Base-by-base conservation (phyloP, 2,888 invertebrate genomes). In the Caenorhabditis virilis region DNA sequence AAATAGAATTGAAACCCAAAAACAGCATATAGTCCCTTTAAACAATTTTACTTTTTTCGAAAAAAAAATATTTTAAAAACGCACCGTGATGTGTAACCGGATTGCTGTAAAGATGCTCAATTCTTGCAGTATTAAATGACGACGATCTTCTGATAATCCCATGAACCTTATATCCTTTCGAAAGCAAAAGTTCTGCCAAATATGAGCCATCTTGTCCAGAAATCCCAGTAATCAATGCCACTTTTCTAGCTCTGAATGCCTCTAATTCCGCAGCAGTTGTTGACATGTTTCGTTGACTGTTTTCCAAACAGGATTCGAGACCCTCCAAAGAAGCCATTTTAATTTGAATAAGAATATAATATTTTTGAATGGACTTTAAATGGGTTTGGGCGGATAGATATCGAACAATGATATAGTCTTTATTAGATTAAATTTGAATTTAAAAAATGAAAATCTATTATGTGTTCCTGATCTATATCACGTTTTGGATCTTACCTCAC, bases 171-270 rank as follows among this genome's bases (percentile, higher is more conserved):
- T 97, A 97, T 9, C 92, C 93, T 85, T 95, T 95, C 50, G 89
- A 88, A 20, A 97, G 86, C 1, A 97, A 87, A 68, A 97, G 89
- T 85, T 98, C 97, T 0, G 95, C 92, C 71, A 98, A 87, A 84
- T 97, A 98, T 0, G 95, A 97, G 1, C 97, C 97, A 89, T 98
- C 97, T 94, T 97, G 97, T 33, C 97, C 97, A 38, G 93, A 94
- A 65, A 97, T 95, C 74, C 97, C 97, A 62, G 95, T 95, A 80
- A 97, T 91, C 58, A 97, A 86, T 13, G 97, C 95, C 47, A 94
- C 88, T 78, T 85, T 86, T n/a, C 79, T 42, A 18, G 78, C 75
- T 18, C 77, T 42, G 49, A 77, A 80, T n/a, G 72, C 74, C 22
- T 48, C 75, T 27, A 78, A 55, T 33, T 80, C 78, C 30, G 59